Evolutionary conservation across 1,140 invertebrate genomes (phyloP), one percentile per base, ranked within the genome.

Genomic region (Thereuonema tuberculata): DNA sequence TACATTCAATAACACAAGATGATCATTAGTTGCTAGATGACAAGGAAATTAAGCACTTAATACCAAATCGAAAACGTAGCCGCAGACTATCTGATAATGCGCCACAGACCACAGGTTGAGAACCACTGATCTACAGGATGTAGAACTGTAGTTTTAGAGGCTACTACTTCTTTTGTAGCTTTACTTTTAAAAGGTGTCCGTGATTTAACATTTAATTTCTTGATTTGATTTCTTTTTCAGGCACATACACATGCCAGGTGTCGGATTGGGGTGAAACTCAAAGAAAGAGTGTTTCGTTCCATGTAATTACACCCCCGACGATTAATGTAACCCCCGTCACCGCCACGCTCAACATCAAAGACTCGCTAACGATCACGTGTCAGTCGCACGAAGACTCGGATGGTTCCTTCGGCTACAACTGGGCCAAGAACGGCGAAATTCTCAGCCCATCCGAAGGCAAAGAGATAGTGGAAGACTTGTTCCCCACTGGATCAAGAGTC

Each of bases 401-500:
- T 52, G 56, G 43, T 1, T 59, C 20, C 23, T 61, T 66, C 25
- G 64, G 66, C 14, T 67, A 64, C 53, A 65, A 62, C 25, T 67
- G 66, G 66, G 31, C 64, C 0, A 67, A 65, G 58, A 63, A 67
- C 52, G 62, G 61, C 5, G 21, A 53, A 27, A 63, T 67, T 2
- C 56, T 67, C 5, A 64, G 63, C 53, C 61, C 63, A 15, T 61
- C 57, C 2, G 48, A 47, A 1, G 61, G 64, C 25, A 28, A 37
- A 17, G 66, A 67, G 49, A 46, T 65, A n/a, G 60, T 67, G 5
- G 66, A 67, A 46, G 66, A 67, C 49, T 24, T 67, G 0, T 67
- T 58, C 59, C 66, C 66, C 1, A 58, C 59, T 9, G 66, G 66
- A 25, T 63, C 47, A 24, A 54, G 66, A 54, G 14, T 67, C 0